Percentiles rank a stretch among this genome's conserved stretches.
Evolutionary conservation across 2,888 invertebrate species (phyloP).

Genomic region (Trachelus tabidus): DNA sequence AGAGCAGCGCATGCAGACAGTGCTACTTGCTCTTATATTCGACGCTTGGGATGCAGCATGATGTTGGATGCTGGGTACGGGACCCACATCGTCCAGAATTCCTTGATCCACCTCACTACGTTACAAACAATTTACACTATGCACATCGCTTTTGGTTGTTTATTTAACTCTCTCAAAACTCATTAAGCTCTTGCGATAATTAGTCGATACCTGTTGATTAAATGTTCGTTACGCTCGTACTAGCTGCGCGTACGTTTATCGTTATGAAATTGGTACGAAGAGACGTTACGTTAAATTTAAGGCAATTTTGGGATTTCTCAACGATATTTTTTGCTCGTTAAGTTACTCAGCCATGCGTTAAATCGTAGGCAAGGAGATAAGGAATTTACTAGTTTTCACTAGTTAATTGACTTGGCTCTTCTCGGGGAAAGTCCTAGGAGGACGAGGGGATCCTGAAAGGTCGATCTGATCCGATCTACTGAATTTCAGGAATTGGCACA

Average conservation of each 20-base stretch:
- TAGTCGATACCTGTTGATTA: neutral
- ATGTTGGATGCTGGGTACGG: neutral
- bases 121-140: too few species aligned
- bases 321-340: neutral
- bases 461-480: neutral
- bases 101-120: neutral
- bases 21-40: neutral
- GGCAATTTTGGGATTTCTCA: neutral
- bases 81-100: neutral
- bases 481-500: constrained; percentile 50
- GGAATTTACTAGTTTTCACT: neutral
- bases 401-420: neutral
- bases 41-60: neutral
- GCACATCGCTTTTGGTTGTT: neutral
- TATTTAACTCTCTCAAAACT: neutral
- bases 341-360: neutral
- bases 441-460: neutral
- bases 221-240: neutral
- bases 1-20: neutral
- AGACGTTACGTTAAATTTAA: neutral
- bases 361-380: neutral
- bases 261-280: neutral
- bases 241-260: neutral
- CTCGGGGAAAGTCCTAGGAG: neutral
- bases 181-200: neutral